These are phyloP conservation scores for Hydrozoanthus tunicans DNA, from an alignment of 64 coral and sea anemone species.

Conservation along the genomic window DNA sequence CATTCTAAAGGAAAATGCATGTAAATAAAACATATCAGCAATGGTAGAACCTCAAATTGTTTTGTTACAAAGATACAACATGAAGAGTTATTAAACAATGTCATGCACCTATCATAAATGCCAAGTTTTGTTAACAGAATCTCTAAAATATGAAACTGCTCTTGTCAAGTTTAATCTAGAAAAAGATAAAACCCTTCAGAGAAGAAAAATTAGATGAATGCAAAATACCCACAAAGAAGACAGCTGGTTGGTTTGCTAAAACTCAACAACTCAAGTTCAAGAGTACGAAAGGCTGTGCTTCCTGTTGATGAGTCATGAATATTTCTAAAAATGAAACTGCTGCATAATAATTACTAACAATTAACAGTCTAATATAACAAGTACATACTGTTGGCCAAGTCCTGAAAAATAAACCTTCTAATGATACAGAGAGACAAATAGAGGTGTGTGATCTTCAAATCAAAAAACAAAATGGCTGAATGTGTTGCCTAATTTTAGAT, in stretches of 20 bases:
- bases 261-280: not conserved
- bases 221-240: not conserved
- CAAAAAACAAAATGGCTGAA: constrained; percentile 32
- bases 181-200: not conserved
- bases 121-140: not conserved
- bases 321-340: constrained; percentile 1
- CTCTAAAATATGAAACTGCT: not conserved
- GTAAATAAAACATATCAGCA: too few relatives aligned
- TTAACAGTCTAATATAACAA: not conserved
- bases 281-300: not conserved
- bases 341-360: not conserved
- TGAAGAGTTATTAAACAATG: too few relatives aligned
- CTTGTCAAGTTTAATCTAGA: not conserved
- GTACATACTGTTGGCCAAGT: constrained; percentile 38
- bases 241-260: not conserved
- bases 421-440: not conserved
- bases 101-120: too few relatives aligned
- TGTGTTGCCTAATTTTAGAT: constrained; percentile 47
- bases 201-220: not conserved
- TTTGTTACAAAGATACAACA: too few relatives aligned
- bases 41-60: too few relatives aligned
- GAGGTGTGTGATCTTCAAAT: not conserved
- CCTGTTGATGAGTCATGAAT: not conserved
- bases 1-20: too few relatives aligned
- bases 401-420: not conserved